Conservation (phyloP, 2,888 invertebrate genomes). For the Amphipoea lucens region DNA sequence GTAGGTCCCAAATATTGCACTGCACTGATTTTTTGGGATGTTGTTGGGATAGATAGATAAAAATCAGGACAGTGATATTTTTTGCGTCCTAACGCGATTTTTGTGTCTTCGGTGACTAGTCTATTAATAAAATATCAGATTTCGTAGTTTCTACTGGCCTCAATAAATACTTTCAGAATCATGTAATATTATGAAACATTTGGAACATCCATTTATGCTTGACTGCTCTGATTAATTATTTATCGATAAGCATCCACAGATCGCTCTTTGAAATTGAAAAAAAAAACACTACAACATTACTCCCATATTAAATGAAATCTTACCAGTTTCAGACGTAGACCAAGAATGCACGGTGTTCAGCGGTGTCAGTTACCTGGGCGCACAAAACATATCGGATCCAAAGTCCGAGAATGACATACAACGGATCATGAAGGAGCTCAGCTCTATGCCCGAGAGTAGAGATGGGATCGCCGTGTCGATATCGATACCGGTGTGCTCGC, state of each 20-base stretch:
- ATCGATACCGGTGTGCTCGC: constrained; percentile 97
- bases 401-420: constrained; percentile 98
- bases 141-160: neutral
- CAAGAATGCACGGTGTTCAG: constrained; percentile 98
- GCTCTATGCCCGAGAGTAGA: constrained; percentile 92
- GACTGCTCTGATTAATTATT: too few species aligned
- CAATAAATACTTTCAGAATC: neutral
- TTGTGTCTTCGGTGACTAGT: neutral
- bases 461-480: constrained; percentile 97
- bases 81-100: neutral
- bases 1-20: too few species aligned
- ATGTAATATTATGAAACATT: too few species aligned
- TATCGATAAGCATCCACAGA: neutral
- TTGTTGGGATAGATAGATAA: neutral
- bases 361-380: constrained; percentile 97
- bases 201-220: too few species aligned
- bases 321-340: constrained; percentile 94
- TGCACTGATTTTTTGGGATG: neutral
- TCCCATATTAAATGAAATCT: constrained; percentile 46
- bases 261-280: neutral
- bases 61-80: neutral
- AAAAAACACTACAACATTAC: too few species aligned
- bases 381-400: constrained; percentile 97
- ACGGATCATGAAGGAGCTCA: constrained; percentile 97
- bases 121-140: neutral